phyloP scores from a whole-genome alignment of 2,888 invertebrate species.

The Drosophila longiperda region DNA sequence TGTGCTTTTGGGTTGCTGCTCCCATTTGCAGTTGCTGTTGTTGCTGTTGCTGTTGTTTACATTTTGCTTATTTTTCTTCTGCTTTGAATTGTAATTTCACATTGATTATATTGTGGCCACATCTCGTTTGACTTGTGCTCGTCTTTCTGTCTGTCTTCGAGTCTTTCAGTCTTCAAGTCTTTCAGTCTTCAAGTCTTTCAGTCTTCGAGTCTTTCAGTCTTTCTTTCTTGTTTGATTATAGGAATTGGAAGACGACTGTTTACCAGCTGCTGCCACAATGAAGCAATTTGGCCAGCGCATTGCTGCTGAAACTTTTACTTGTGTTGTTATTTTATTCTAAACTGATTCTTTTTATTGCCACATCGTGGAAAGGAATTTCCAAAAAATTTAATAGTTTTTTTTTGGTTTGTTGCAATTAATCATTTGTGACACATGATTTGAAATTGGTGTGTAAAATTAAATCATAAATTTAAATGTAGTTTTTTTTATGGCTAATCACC shows the following conservation, averaged over 20 bases:
- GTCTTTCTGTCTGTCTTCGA: conserved; percentile 25
- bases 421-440: conserved; percentile 16
- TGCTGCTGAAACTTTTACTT: conserved; percentile 30
- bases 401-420: conserved; percentile 30
- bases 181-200: not conserved
- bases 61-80: conserved; percentile 26
- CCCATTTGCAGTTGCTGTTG: conserved; percentile 28
- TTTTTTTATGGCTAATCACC: not conserved
- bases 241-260: conserved; percentile 49
- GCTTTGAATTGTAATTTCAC: conserved; percentile 50
- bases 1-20: conserved; percentile 18
- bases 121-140: conserved; percentile 51
- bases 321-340: conserved; percentile 36
- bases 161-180: no score
- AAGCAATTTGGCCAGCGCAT: conserved; percentile 51
- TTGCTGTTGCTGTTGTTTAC: conserved; percentile 52
- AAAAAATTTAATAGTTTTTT: conserved; percentile 1
- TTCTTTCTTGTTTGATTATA: conserved; percentile 33
- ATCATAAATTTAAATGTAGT: not conserved
- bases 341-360: conserved; percentile 23
- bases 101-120: conserved; percentile 53
- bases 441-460: conserved; percentile 1
- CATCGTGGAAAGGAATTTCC: not conserved
- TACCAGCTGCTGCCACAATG: conserved; percentile 63
- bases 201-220: no score